phyloP scores from a whole-genome alignment of 2,797 vertebrate genomes.

The Avahi laniger region DNA sequence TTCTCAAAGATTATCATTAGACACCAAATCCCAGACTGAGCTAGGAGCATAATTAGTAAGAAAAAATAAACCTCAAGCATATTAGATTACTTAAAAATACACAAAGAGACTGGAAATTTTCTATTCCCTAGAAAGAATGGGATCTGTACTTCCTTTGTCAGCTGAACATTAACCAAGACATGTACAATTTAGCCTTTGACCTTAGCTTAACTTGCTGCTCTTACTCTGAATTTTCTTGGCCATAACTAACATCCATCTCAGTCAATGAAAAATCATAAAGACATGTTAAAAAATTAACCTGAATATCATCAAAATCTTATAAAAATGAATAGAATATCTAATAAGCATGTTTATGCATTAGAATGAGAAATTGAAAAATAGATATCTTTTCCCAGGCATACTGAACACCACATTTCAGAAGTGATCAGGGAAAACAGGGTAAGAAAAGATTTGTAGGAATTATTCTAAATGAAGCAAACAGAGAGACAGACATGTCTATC shows the following conservation, averaged over 20 bases:
- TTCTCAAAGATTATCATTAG: conserved; percentile 31
- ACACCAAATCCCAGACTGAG: not conserved
- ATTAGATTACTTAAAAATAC: conserved; percentile 10
- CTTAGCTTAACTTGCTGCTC: not conserved
- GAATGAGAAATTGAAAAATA: conserved; percentile 8
- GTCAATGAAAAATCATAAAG: not conserved
- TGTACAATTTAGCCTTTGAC: not conserved
- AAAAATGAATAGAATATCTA: conserved; percentile 1
- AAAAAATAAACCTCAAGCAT: not conserved
- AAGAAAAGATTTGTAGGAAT: not conserved
- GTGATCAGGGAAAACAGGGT: not conserved
- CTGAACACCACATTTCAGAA: not conserved
- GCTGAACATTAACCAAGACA: not conserved
- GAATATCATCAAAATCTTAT: not conserved
- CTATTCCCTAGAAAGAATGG: not conserved
- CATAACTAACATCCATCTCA: not conserved
- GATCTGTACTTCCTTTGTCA: not conserved
- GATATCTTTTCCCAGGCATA: not conserved
- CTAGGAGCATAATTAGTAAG: not conserved
- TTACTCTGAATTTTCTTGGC: not conserved
- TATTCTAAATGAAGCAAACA: not conserved
- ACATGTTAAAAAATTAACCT: not conserved
- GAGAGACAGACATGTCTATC: not conserved
- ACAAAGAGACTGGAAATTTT: not conserved
- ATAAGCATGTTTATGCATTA: conserved; percentile 1